Evolutionary conservation across 2,797 vertebrate genomes (phyloP).

Genomic region (Microchirus variegatus): DNA sequence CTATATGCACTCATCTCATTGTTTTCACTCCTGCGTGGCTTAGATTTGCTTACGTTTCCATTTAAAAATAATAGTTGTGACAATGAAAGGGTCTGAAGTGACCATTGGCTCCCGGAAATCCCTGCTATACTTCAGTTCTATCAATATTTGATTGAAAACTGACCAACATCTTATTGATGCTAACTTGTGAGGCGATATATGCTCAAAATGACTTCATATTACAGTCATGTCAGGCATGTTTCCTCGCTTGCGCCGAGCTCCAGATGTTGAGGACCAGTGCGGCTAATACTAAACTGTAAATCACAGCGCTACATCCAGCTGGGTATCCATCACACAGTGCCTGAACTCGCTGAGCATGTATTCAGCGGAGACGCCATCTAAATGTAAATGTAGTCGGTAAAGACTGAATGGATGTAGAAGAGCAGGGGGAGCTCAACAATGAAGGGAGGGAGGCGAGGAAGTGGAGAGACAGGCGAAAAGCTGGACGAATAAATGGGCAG

Average conservation of each 20-base stretch:
- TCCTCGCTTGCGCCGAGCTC: background rate
- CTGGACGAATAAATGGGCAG: background rate
- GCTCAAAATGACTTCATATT: background rate
- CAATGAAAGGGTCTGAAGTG: too few relatives aligned
- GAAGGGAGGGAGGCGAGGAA: background rate
- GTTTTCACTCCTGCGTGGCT: too few relatives aligned
- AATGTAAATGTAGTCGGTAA: conserved; percentile 51
- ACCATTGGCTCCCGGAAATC: too few relatives aligned
- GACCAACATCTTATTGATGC: background rate
- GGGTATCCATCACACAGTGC: background rate
- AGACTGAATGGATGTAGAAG: conserved; percentile 11
- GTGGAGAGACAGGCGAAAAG: background rate
- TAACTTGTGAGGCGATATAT: background rate
- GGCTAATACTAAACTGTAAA: conserved; percentile 22
- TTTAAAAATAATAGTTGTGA: too few relatives aligned
- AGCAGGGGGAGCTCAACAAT: background rate
- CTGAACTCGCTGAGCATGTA: conserved; percentile 28
- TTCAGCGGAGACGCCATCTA: conserved; percentile 35
- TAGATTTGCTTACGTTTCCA: too few relatives aligned
- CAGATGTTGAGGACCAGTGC: background rate
- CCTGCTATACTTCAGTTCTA: background rate
- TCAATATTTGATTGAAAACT: background rate
- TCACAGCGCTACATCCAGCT: conserved; percentile 5
- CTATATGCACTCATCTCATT: too few relatives aligned
- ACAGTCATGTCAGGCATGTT: background rate